Percentiles rank a stretch among this genome's conserved stretches.
Evolutionary conservation across 2,797 vertebrate species (phyloP).

Genomic region (Sarcoramphus papa): DNA sequence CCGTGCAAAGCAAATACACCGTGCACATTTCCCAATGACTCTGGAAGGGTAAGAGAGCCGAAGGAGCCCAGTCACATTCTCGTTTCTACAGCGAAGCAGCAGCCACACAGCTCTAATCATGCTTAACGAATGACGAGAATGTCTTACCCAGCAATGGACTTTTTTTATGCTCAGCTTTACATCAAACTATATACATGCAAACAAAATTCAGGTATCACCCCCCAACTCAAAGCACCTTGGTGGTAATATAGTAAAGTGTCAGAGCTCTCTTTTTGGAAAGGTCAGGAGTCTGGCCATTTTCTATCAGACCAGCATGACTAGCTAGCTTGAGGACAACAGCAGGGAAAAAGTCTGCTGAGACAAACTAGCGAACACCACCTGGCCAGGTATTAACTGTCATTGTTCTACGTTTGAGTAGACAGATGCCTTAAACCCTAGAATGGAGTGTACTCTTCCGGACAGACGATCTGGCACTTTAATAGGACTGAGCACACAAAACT

Average conservation of each 20-base stretch:
- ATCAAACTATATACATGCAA: background rate
- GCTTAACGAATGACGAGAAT: accelerated
- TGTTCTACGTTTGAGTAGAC: background rate
- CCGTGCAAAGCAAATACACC: background rate
- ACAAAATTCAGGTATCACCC: background rate
- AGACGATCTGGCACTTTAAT: background rate
- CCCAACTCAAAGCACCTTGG: background rate
- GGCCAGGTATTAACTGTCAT: background rate
- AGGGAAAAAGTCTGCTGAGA: background rate
- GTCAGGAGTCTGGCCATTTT: background rate
- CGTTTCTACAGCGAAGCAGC: background rate
- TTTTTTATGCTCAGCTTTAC: background rate
- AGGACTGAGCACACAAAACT: background rate
- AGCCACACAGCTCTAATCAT: background rate
- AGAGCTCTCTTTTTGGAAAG: background rate
- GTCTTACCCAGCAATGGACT: background rate
- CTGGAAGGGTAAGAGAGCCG: background rate
- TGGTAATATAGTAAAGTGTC: background rate
- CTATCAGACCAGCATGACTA: background rate
- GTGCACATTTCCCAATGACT: background rate
- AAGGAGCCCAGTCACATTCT: background rate
- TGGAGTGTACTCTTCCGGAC: background rate
- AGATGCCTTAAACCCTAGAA: background rate
- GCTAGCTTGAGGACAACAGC: accelerated
- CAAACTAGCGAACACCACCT: background rate